Conservation (phyloP, 2,888 invertebrate genomes). For the Drosophila dives region DNA sequence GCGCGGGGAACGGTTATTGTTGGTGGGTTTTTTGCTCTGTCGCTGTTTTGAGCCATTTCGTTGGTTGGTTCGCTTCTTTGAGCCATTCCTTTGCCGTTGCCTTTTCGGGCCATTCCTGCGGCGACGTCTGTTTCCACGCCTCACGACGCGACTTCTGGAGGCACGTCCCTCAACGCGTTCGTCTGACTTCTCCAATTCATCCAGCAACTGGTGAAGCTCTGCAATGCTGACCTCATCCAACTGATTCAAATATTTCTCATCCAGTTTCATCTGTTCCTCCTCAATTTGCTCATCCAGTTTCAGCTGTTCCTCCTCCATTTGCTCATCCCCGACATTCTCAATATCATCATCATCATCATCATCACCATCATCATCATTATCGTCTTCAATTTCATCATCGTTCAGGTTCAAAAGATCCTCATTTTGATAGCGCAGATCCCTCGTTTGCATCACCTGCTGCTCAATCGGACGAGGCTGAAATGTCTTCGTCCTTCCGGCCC, state of each 20-base stretch:
- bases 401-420: conserved; percentile 17
- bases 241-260: neutral
- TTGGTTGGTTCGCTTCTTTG: neutral
- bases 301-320: conserved; percentile 4
- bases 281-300: conserved; percentile 26
- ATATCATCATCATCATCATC: conserved; percentile 43
- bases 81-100: conserved; percentile 14
- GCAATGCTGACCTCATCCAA: conserved; percentile 13
- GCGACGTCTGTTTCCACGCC: conserved; percentile 3
- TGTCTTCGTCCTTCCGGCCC: conserved; percentile 31
- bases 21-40: neutral
- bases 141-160: neutral
- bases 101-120: conserved; percentile 9
- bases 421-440: conserved; percentile 29
- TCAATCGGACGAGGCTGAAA: conserved; percentile 32
- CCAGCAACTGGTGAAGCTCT: conserved; percentile 20
- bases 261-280: neutral
- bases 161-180: conserved; percentile 14
- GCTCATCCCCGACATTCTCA: conserved; percentile 41
- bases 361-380: conserved; percentile 45
- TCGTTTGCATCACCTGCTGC: conserved; percentile 23
- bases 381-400: conserved; percentile 49
- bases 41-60: conserved; percentile 8
- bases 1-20: conserved; percentile 16
- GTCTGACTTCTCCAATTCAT: conserved; percentile 19